A percentile compares a stretch with the other conserved stretches of the same genome.
These are phyloP conservation scores for Dynastes tityus DNA, from an alignment of 2,888 invertebrate genomes.

Conservation along the genomic window DNA sequence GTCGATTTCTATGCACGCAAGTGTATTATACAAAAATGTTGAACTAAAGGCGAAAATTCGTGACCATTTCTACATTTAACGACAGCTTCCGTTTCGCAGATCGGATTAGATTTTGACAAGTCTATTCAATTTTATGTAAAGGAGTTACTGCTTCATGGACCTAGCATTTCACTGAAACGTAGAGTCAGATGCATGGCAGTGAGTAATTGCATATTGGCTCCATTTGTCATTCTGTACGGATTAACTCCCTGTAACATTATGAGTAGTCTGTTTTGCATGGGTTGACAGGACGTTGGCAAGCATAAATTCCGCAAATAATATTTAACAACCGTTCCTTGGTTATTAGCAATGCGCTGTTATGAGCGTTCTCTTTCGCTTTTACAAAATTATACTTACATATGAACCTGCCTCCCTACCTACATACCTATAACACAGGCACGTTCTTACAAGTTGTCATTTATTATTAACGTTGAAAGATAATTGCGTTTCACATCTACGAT, in stretches of 20 bases:
- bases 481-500: not conserved
- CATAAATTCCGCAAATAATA: constrained; percentile 39
- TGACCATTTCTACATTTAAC: not conserved
- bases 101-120: constrained; percentile 62
- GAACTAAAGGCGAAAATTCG: no score
- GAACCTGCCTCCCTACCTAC: not conserved
- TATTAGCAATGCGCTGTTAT: constrained; percentile 12
- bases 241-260: constrained; percentile 60
- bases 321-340: constrained; percentile 34
- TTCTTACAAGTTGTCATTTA: constrained; percentile 2
- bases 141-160: not conserved
- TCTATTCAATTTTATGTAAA: constrained; percentile 61
- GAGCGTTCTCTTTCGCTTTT: not conserved
- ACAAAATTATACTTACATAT: not conserved
- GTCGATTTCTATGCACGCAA: no score
- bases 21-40: no score
- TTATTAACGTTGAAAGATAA: constrained; percentile 11
- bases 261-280: constrained; percentile 49
- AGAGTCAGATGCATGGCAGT: constrained; percentile 61
- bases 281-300: constrained; percentile 48
- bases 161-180: constrained; percentile 53
- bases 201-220: constrained; percentile 66
- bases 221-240: constrained; percentile 64
- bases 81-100: constrained; percentile 28
- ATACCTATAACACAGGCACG: not conserved